Evolutionary conservation across 2,888 invertebrate genomes (phyloP).

Genomic region (Rhynchonema sp.): DNA sequence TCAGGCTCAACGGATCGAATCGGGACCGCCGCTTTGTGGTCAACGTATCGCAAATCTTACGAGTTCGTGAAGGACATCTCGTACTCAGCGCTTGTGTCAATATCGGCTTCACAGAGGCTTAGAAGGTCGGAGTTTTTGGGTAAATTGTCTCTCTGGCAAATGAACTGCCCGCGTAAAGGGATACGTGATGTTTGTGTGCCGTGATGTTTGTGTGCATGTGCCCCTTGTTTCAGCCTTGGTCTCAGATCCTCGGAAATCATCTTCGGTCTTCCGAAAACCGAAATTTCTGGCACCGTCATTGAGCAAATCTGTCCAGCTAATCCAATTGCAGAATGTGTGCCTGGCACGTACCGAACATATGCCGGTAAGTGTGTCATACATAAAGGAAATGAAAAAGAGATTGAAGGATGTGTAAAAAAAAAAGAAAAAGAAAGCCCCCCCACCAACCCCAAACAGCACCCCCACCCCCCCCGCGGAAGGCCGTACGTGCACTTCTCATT

Average conservation of each 20-base stretch:
- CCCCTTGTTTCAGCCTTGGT: slow-evolving; percentile 10
- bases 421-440: neutral
- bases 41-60: neutral
- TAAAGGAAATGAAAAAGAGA: neutral
- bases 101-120: slow-evolving; percentile 12
- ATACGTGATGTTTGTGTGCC: no score
- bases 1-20: no score
- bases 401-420: neutral
- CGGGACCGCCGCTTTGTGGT: neutral
- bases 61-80: slow-evolving; percentile 18
- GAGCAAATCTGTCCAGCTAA: slow-evolving; percentile 18
- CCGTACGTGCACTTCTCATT: no score
- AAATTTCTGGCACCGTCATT: slow-evolving; percentile 14
- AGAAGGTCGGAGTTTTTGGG: neutral
- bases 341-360: slow-evolving; percentile 22
- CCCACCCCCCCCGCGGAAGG: no score
- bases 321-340: slow-evolving; percentile 22
- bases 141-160: no score
- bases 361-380: neutral
- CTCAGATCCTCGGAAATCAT: slow-evolving; percentile 11
- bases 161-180: no score
- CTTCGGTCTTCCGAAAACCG: slow-evolving; percentile 12
- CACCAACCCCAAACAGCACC: no score
- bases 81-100: slow-evolving; percentile 19
- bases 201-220: no score